phyloP scores from a whole-genome alignment of 2,113 vertebrate genomes.

The Melanerpes formicivorus region DNA sequence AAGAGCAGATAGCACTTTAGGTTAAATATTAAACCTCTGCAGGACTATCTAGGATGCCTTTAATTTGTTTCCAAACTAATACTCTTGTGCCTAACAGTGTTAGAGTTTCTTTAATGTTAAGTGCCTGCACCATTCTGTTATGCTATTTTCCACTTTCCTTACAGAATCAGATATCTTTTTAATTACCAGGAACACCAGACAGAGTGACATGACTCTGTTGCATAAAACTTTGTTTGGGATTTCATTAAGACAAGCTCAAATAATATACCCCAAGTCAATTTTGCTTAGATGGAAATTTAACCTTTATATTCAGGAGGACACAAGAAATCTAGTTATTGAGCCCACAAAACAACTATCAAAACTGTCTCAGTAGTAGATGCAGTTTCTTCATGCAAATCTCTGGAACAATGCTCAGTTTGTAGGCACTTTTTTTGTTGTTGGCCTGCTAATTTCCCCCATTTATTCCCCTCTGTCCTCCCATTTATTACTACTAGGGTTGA shows the following conservation, averaged over 20 bases:
- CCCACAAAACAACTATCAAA: not conserved
- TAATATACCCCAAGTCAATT: not conserved
- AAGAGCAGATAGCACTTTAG: constrained; percentile 54
- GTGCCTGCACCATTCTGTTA: constrained; percentile 25
- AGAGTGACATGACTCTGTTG: not conserved
- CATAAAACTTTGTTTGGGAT: constrained; percentile 8
- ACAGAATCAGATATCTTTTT: constrained; percentile 50
- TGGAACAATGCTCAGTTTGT: not conserved
- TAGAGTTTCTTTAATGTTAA: constrained; percentile 55
- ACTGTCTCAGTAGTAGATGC: not conserved
- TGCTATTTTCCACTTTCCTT: constrained; percentile 34
- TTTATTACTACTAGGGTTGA: not conserved
- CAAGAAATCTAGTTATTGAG: not conserved
- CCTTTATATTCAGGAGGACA: not conserved
- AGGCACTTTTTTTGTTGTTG: not conserved
- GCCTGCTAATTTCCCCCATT: constrained; percentile 19
- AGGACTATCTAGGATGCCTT: constrained; percentile 48
- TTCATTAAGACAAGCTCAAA: constrained; percentile 34
- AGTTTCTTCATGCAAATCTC: not conserved
- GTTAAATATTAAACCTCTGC: constrained; percentile 62
- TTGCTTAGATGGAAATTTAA: not conserved
- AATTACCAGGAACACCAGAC: constrained; percentile 52
- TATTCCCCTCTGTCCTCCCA: not conserved
- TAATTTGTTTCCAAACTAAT: constrained; percentile 71
- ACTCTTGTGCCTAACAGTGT: constrained; percentile 44